Evolutionary conservation across 2,888 invertebrate species (phyloP).

Genomic region (Dicycla oo): DNA sequence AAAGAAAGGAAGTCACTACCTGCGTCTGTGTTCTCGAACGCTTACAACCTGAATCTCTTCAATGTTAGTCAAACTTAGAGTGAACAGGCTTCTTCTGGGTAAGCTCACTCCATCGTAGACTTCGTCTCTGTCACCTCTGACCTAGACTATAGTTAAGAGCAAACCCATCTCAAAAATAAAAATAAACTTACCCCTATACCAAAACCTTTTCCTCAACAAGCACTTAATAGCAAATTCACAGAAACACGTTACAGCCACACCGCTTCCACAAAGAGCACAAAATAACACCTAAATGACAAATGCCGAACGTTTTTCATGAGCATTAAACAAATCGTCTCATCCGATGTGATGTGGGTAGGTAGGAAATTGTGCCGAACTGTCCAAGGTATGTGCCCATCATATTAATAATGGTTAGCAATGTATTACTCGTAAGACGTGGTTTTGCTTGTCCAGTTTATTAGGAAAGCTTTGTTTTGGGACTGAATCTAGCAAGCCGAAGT

Average conservation of each 20-base stretch:
- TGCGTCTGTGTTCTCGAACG: too few relatives aligned
- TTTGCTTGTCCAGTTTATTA: constrained; percentile 2
- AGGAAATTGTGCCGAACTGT: constrained; percentile 46
- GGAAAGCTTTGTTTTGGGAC: background rate
- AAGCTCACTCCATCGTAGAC: too few relatives aligned
- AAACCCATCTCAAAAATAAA: too few relatives aligned
- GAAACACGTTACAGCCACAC: constrained; percentile 5
- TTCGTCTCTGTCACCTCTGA: too few relatives aligned
- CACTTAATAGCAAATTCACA: constrained; percentile 20
- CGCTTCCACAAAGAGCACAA: constrained; percentile 23
- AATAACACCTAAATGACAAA: constrained; percentile 56
- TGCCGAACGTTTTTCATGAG: constrained; percentile 57
- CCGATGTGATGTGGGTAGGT: constrained; percentile 34
- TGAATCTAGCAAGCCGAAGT: background rate
- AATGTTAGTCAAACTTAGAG: too few relatives aligned
- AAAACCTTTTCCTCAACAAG: background rate
- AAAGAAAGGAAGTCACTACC: too few relatives aligned
- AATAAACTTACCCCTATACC: background rate
- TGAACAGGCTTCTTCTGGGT: too few relatives aligned
- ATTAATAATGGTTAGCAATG: constrained; percentile 9
- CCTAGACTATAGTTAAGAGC: too few relatives aligned
- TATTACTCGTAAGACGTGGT: background rate
- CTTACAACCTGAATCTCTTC: too few relatives aligned
- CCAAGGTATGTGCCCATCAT: constrained; percentile 13
- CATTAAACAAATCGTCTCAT: constrained; percentile 58